Conservation (phyloP, 2,113 vertebrate genomes). For the Corvus moneduloides region DNA sequence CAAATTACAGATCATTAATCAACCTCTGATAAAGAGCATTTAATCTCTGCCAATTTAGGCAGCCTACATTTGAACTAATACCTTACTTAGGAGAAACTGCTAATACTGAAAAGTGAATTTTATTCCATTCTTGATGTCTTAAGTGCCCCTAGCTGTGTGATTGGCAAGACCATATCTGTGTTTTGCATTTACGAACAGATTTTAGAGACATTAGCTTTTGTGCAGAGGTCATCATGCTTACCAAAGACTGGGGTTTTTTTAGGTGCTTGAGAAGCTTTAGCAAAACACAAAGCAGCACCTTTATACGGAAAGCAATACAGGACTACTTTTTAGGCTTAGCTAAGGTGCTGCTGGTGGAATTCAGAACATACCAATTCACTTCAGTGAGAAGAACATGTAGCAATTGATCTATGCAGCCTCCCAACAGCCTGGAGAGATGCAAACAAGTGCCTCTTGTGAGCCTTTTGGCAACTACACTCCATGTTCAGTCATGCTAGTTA, state of each 20-base stretch:
- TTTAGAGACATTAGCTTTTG: background rate
- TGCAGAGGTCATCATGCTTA: background rate
- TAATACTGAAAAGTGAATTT: background rate
- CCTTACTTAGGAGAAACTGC: background rate
- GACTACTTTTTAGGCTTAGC: background rate
- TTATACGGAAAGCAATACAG: background rate
- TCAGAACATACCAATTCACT: background rate
- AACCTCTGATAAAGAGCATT: background rate
- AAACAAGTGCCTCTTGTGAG: background rate
- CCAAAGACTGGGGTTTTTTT: fast-evolving
- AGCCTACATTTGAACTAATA: background rate
- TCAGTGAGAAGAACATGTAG: background rate
- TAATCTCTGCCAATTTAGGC: background rate
- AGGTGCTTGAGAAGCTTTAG: background rate
- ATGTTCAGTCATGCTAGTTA: background rate
- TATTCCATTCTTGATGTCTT: background rate
- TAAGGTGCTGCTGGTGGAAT: background rate
- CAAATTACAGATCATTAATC: background rate
- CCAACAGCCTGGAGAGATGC: background rate
- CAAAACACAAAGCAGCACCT: background rate
- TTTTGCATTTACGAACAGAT: background rate
- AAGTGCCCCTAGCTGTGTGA: background rate
- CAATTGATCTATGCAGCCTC: background rate
- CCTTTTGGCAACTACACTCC: background rate
- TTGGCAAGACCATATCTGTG: background rate